Base-by-base conservation (phyloP, 2,888 invertebrate species). In the Mycalesis mineus region DNA sequence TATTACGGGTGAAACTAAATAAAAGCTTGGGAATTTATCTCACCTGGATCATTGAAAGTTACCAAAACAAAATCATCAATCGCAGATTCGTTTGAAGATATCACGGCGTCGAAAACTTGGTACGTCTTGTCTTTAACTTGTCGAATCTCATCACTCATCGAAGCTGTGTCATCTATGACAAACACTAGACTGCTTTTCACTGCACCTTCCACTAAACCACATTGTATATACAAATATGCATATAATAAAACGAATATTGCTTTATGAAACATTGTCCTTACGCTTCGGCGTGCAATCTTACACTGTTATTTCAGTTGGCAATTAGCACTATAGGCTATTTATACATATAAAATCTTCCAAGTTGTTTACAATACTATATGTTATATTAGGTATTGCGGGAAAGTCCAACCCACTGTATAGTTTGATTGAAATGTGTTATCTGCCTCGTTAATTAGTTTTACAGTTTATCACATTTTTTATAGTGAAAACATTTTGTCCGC, bases 11-110 rank as follows among this genome's bases (percentile, higher is more conserved):
- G n/a, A n/a, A n/a, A n/a, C n/a, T n/a, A n/a, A n/a, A n/a, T n/a
- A n/a, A n/a, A n/a, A n/a, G n/a, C n/a, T n/a, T n/a, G n/a, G n/a
- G n/a, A n/a, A n/a, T n/a, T n/a, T n/a, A 9, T 72, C 78, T 74
- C 64, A 84, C 84, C 63, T 5, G 83, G 81, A 63, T 86, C 84
- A 57, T 82, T 82, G 55, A 85, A 85, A 0, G 83, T 83, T 1
- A 85, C 74, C 39, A 87, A 56, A 55, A 84, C 54, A 58, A 82
- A 82, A 50, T 85, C 77, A 47, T 81, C 77, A 42, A 86, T 78
- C 29, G 74, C 73, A 1, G 82, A 79, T 6, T 62, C 41, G 1
- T 76, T 74, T 0, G 75, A 73, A 7, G 66, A 66, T 8, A 75
- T 37, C 1, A 84, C 78, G 0, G 77, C 74, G 52, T 85, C 74